Evolutionary conservation across 2,888 invertebrate genomes (phyloP).

Genomic region (Dasypolia templi): DNA sequence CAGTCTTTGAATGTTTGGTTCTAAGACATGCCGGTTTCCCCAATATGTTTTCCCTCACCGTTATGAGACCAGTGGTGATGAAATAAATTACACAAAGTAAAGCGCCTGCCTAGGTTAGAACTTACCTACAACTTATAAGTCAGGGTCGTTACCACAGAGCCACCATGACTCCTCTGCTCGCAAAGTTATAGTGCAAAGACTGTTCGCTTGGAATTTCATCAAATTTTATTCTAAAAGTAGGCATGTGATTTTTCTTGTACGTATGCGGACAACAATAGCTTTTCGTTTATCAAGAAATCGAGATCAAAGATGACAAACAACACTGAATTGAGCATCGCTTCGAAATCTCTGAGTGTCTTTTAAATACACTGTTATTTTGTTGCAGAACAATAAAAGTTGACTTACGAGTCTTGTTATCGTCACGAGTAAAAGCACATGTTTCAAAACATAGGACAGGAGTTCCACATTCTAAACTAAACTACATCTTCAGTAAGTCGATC

Average conservation of each 20-base stretch:
- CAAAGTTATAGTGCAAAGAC: not conserved
- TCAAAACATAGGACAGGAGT: slow-evolving; percentile 15
- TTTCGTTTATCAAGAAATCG: not conserved
- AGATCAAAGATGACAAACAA: not conserved
- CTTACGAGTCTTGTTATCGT: not conserved
- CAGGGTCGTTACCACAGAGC: too few species aligned
- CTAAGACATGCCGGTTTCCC: too few species aligned
- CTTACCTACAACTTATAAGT: too few species aligned
- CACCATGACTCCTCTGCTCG: too few species aligned
- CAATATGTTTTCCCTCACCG: too few species aligned
- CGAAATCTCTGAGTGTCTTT: too few species aligned
- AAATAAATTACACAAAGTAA: too few species aligned
- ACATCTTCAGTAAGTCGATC: slow-evolving; percentile 31
- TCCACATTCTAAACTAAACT: slow-evolving; percentile 31
- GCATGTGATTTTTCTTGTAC: too few species aligned
- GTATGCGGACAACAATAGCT: not conserved
- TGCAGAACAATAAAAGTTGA: not conserved
- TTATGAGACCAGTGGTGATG: too few species aligned
- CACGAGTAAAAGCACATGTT: not conserved
- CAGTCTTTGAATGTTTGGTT: too few species aligned
- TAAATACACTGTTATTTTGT: not conserved
- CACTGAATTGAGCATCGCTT: not conserved
- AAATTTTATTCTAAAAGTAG: not conserved
- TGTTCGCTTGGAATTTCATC: not conserved
- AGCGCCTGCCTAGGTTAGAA: too few species aligned